phyloP scores from a whole-genome alignment of 1,140 invertebrate genomes.

The Wasmannia auropunctata region DNA sequence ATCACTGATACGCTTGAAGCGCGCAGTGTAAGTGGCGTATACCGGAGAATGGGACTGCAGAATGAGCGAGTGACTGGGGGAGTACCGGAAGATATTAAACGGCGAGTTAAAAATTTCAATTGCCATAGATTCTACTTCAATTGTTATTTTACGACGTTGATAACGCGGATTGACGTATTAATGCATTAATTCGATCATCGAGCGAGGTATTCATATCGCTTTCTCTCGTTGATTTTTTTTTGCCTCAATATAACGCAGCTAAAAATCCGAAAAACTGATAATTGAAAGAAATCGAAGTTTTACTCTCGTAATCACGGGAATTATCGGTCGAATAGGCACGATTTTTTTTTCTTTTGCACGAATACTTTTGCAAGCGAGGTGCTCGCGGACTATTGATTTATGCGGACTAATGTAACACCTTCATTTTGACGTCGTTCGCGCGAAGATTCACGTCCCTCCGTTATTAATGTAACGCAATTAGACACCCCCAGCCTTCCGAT shows the following conservation, averaged over 20 bases:
- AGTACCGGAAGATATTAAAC: background rate
- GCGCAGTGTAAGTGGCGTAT: background rate
- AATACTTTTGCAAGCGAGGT: background rate
- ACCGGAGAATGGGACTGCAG: background rate
- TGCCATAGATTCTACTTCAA: background rate
- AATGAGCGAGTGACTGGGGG: too few species aligned
- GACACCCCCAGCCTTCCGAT: slow-evolving; percentile 1
- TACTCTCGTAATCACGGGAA: background rate
- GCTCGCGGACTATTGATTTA: slow-evolving; percentile 35
- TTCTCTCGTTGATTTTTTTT: background rate
- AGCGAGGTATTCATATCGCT: background rate
- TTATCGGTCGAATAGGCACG: background rate
- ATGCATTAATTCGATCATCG: background rate
- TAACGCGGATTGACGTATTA: background rate
- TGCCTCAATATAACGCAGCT: background rate
- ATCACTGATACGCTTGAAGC: slow-evolving; percentile 28
- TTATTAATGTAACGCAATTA: slow-evolving; percentile 58
- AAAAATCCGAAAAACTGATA: background rate
- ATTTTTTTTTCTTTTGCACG: background rate
- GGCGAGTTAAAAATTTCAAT: slow-evolving; percentile 15
- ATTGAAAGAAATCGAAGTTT: background rate
- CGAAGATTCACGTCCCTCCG: background rate
- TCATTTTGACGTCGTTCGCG: background rate
- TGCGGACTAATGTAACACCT: background rate
- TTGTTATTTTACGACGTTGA: background rate